Percentiles rank a stretch among this genome's conserved stretches.
phyloP scores from a whole-genome alignment of 2,888 invertebrate genomes.

The Acronicta aceris region DNA sequence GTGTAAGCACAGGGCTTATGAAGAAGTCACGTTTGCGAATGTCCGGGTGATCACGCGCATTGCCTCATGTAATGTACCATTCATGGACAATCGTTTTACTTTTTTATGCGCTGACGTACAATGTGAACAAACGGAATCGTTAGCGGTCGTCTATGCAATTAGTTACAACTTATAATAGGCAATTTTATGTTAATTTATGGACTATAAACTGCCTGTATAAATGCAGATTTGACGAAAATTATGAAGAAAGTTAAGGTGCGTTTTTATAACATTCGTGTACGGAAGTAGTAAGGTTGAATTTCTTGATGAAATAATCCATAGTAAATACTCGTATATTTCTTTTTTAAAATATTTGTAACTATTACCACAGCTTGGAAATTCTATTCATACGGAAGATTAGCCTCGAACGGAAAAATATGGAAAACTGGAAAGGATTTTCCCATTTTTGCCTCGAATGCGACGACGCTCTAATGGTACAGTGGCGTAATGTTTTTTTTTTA shows the following conservation, averaged over 20 bases:
- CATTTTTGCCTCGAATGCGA: too few species aligned
- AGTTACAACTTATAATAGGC: constrained; percentile 12
- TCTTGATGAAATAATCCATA: constrained; percentile 5
- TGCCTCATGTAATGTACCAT: constrained; percentile 42
- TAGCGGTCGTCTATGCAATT: constrained; percentile 21
- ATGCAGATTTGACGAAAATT: constrained; percentile 21
- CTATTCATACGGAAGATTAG: too few species aligned
- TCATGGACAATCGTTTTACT: constrained; percentile 34
- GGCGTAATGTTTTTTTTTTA: too few species aligned
- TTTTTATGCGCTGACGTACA: constrained; percentile 40
- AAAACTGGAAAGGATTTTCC: too few species aligned
- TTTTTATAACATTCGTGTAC: constrained; percentile 13
- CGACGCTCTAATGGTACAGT: too few species aligned
- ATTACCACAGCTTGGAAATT: neutral
- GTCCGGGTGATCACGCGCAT: constrained; percentile 42
- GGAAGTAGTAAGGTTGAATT: constrained; percentile 13
- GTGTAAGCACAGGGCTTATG: constrained; percentile 26
- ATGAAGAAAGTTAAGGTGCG: neutral
- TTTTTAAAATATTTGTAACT: too few species aligned
- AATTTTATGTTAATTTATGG: constrained; percentile 38
- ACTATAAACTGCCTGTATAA: constrained; percentile 8
- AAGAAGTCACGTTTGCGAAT: constrained; percentile 44
- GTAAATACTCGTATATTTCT: neutral
- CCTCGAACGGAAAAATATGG: too few species aligned
- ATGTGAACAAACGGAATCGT: constrained; percentile 5